Evolutionary conservation across 1,140 invertebrate species (phyloP).

Genomic region (Polyergus mexicanus): DNA sequence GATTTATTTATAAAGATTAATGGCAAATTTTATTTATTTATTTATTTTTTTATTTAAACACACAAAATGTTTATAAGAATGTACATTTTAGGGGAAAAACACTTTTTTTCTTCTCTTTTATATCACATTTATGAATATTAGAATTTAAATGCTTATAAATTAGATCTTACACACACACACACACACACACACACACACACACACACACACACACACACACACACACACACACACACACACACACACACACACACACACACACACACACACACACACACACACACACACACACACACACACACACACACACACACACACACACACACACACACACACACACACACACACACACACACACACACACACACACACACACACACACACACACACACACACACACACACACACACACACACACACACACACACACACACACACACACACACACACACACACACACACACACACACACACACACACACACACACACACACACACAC

Average conservation of each 20-base stretch:
- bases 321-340: not conserved
- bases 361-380: not conserved
- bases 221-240: not conserved
- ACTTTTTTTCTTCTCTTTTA: not conserved
- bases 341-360: no score
- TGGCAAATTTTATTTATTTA: not conserved
- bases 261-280: not conserved
- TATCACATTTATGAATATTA: not conserved
- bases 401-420: no score
- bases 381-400: not conserved
- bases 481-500: not conserved
- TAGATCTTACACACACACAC: not conserved
- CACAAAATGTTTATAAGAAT: not conserved
- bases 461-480: no score
- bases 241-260: not conserved
- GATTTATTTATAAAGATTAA: not conserved
- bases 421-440: not conserved
- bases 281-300: not conserved
- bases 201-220: not conserved
- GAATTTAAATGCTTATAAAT: conserved; percentile 6
- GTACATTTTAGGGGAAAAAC: not conserved
- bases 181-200: not conserved
- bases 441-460: not conserved
- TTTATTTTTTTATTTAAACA: not conserved
- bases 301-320: not conserved